These are phyloP conservation scores for Pelochelys cantorii DNA, from an alignment of 2,797 vertebrate species.

Conservation along the genomic window DNA sequence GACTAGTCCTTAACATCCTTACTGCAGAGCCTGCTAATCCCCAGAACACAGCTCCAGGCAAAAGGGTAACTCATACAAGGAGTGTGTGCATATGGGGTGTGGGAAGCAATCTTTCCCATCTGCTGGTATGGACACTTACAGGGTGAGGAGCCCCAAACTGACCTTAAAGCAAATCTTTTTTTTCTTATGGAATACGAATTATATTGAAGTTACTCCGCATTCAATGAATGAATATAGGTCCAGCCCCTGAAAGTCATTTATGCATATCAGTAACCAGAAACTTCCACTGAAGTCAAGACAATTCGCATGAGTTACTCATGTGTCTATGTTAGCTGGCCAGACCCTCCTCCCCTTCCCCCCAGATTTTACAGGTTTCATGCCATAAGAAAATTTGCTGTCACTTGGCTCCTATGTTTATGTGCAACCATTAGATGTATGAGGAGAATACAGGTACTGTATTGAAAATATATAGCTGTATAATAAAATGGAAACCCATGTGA, in stretches of 20 bases:
- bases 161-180: background rate
- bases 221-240: background rate
- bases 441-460: background rate
- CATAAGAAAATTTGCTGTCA: slow-evolving; percentile 28
- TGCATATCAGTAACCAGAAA: background rate
- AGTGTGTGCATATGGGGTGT: background rate
- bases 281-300: slow-evolving; percentile 52
- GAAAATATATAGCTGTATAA: background rate
- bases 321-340: slow-evolving; percentile 28
- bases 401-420: fast-evolving
- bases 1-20: too few species aligned
- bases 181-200: background rate
- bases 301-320: background rate
- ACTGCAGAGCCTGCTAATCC: too few species aligned
- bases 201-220: background rate
- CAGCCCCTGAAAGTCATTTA: background rate
- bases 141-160: background rate
- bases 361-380: background rate
- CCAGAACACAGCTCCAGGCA: too few species aligned
- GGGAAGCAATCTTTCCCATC: background rate
- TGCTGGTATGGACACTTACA: background rate
- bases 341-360: background rate
- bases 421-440: background rate
- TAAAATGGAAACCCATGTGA: background rate
- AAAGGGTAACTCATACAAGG: background rate